Conservation (phyloP, 2,113 vertebrate genomes). For the cattle (Bos taurus) region DNA sequence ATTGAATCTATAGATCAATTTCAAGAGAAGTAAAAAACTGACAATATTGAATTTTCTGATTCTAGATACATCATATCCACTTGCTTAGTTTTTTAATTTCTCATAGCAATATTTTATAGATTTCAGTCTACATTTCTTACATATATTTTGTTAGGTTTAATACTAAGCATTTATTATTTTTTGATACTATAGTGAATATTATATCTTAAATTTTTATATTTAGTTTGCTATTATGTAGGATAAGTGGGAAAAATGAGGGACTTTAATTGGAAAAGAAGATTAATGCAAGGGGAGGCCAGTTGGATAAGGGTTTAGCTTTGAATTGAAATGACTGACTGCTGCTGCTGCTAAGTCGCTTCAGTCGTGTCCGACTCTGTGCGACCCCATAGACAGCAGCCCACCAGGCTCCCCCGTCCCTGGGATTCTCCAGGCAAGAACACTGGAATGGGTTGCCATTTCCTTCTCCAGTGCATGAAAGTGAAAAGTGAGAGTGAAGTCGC, state of each 20-base stretch:
- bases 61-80: neutral
- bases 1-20: neutral
- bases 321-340: neutral
- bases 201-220: neutral
- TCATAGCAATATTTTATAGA: neutral
- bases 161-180: neutral
- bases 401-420: too few species aligned
- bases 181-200: neutral
- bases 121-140: neutral
- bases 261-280: neutral
- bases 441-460: too few species aligned
- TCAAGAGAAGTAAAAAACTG: neutral
- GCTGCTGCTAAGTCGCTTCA: too few species aligned
- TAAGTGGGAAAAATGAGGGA: neutral
- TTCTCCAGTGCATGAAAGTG: too few species aligned
- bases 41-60: neutral
- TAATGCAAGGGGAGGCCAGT: rapidly evolving
- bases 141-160: neutral
- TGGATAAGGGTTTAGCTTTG: neutral
- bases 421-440: too few species aligned
- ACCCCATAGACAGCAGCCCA: too few species aligned
- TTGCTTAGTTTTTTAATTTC: neutral
- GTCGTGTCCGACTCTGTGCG: rapidly evolving
- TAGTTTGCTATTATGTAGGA: neutral
- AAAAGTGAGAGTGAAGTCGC: too few species aligned